phyloP scores from a whole-genome alignment of 2,797 vertebrate species.

The Lithobates pipiens region DNA sequence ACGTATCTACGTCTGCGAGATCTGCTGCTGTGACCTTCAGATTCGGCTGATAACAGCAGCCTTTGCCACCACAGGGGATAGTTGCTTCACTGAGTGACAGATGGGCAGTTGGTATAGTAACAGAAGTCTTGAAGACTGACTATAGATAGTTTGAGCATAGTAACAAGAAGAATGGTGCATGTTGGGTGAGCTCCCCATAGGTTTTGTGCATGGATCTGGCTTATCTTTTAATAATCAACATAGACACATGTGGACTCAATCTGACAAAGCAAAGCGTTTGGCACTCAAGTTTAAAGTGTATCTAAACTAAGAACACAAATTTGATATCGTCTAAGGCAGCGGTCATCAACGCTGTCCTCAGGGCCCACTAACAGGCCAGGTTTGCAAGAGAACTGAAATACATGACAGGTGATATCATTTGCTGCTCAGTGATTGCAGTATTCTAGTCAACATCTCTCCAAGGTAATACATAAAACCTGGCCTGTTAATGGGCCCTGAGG shows the following conservation, averaged over 20 bases:
- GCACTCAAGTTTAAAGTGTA: too few relatives aligned
- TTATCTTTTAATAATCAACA: neutral
- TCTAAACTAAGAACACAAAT: too few relatives aligned
- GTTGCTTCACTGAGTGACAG: conserved; percentile 10
- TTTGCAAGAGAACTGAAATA: too few relatives aligned
- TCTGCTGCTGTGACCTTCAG: conserved; percentile 40
- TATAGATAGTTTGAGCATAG: neutral
- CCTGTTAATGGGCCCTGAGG: too few relatives aligned
- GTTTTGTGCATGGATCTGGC: neutral
- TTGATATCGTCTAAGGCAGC: too few relatives aligned
- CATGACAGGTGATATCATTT: too few relatives aligned
- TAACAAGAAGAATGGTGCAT: neutral
- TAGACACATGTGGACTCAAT: neutral
- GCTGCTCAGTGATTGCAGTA: too few relatives aligned
- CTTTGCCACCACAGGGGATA: neutral
- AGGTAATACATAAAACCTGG: too few relatives aligned
- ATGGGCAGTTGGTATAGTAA: conserved; percentile 29
- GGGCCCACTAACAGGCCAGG: too few relatives aligned
- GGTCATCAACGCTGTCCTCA: too few relatives aligned
- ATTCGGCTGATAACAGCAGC: neutral
- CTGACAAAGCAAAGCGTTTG: neutral
- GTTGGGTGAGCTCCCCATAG: neutral
- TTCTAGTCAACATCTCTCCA: too few relatives aligned
- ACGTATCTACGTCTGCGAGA: conserved; percentile 5
- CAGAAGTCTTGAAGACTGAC: neutral